These are phyloP conservation scores for Alauda arvensis DNA, from an alignment of 2,797 vertebrate species.

Conservation along the genomic window DNA sequence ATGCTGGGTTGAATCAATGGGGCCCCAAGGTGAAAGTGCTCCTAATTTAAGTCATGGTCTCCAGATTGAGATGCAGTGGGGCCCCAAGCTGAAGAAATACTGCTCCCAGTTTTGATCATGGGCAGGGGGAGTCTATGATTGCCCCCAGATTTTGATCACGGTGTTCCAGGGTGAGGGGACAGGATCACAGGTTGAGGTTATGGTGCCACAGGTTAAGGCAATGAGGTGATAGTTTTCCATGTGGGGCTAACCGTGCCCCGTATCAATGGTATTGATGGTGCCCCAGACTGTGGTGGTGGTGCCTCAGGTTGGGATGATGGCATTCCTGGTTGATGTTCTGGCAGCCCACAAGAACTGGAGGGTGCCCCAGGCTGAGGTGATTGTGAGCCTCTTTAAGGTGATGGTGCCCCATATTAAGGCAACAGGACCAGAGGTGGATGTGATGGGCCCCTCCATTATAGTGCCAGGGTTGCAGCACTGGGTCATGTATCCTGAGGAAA, in stretches of 20 bases:
- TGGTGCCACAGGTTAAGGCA: rapidly evolving
- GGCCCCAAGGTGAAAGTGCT: too few relatives aligned
- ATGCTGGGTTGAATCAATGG: background rate
- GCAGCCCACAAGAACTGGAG: background rate
- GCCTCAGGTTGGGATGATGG: background rate
- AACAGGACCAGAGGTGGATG: background rate
- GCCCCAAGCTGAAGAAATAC: background rate
- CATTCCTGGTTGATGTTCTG: background rate
- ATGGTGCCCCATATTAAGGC: background rate
- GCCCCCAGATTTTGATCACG: background rate
- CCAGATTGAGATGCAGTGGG: rapidly evolving
- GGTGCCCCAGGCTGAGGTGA: background rate
- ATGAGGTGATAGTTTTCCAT: background rate
- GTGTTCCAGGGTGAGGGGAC: background rate
- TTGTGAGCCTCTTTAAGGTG: too few relatives aligned
- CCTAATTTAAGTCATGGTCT: background rate
- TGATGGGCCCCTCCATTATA: background rate
- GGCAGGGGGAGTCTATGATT: background rate
- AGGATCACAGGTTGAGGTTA: background rate
- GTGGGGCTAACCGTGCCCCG: too few relatives aligned
- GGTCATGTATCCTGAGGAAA: background rate
- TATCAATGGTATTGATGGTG: background rate
- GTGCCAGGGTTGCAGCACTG: background rate
- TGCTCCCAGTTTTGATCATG: background rate
- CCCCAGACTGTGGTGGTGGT: background rate